phyloP scores from a whole-genome alignment of 2,113 vertebrate genomes.

The Labeo catla region DNA sequence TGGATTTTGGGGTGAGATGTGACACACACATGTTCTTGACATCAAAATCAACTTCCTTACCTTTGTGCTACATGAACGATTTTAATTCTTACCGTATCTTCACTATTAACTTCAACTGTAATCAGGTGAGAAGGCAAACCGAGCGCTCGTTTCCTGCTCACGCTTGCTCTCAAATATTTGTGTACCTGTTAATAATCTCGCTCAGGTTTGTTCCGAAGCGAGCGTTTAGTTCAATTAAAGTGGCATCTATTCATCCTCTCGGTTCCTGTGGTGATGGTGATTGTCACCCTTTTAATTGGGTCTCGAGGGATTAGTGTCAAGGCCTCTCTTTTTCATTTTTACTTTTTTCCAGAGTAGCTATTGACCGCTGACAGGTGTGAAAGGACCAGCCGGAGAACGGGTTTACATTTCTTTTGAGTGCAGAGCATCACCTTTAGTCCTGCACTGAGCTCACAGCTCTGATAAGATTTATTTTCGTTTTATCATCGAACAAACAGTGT shows the following conservation, averaged over 20 bases:
- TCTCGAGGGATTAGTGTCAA: constrained; percentile 68
- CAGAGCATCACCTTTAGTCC: neutral
- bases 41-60: neutral
- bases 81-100: neutral
- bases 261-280: constrained; percentile 53
- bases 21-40: too few species aligned
- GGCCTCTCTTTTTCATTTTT: constrained; percentile 45
- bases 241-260: constrained; percentile 61
- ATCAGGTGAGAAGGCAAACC: neutral
- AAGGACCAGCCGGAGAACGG: constrained; percentile 41
- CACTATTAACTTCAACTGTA: neutral
- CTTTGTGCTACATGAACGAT: neutral
- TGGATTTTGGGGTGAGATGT: too few species aligned
- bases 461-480: neutral
- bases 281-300: constrained; percentile 72
- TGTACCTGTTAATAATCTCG: constrained; percentile 21
- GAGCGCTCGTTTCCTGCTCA: neutral
- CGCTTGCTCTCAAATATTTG: neutral
- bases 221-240: constrained; percentile 73
- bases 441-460: neutral
- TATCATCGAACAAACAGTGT: neutral
- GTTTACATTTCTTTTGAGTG: neutral
- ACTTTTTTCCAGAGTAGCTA: constrained; percentile 29
- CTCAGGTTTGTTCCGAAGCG: constrained; percentile 1
- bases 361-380: constrained; percentile 40